Evolutionary conservation across 2,888 invertebrate species (phyloP), one percentile per base, ranked within the genome.

Genomic region (Eurytoma adleriae): DNA sequence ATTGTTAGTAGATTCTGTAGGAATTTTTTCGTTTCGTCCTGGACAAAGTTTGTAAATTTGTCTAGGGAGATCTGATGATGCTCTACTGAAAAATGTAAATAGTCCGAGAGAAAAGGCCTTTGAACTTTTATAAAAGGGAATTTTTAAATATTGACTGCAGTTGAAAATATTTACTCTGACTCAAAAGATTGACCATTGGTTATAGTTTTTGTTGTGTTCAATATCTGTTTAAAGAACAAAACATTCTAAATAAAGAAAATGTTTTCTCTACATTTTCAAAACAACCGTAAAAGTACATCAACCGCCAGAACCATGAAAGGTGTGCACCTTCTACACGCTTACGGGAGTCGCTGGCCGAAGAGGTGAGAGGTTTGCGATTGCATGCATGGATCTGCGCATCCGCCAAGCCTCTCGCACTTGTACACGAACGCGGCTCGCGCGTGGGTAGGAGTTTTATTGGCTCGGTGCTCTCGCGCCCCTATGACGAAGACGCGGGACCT

Each of bases 381-480:
- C 85, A 85, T 84, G 85, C 85, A 84, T 79, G 84, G 84, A 84
- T 84, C 85, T 83, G 84, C 84, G 84, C 14, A 62, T 27, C 30
- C 18, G 27, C 54, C n/a, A 18, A 24, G 50, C 56, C 56, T 56
- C 52, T 13, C 54, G 52, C 68, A 48, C 57, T 16, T 30, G 48
- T 18, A 71, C 59, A 71, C 57, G 77, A 66, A 82, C 80, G 83
- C 80, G 85, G 83, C 81, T 81, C 84, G 80, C 86, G 87, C 86
- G 86, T 86, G 87, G 89, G 87, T 86, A 88, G 89, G 86, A 85
- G 87, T 83, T 89, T 88, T 88, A 89, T 88, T 86, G 87, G 87
- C 83, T 79, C 75, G 40, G 40, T 10, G 82, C 84, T 27, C 84
- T 80, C 83, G 83, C 82, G 69, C 59, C n/a, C 24, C 68, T 62